Evolutionary conservation across 2,797 vertebrate species (phyloP).

Genomic region (Sphenodon punctatus): DNA sequence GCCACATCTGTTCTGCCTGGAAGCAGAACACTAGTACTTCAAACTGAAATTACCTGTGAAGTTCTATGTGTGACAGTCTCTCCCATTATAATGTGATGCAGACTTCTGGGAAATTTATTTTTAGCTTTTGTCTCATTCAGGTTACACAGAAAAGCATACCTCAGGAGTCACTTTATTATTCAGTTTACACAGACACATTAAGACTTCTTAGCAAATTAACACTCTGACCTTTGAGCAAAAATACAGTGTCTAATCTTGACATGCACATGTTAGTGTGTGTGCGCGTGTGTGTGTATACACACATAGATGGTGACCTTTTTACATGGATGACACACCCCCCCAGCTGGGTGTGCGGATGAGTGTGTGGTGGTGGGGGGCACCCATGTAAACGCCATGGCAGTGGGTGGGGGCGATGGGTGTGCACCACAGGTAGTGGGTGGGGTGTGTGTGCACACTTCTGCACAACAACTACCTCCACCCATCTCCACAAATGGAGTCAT

Average conservation of each 20-base stretch:
- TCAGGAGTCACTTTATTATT: background rate
- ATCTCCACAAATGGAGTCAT: too few species aligned
- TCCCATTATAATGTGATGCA: background rate
- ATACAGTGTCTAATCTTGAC: background rate
- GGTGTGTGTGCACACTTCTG: too few species aligned
- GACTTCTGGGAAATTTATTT: background rate
- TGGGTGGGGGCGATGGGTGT: too few species aligned
- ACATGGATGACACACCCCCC: background rate
- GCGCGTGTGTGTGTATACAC: too few species aligned
- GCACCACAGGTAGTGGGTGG: too few species aligned
- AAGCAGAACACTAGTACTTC: background rate
- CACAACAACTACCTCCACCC: too few species aligned
- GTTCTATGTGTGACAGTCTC: background rate
- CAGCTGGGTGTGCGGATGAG: too few species aligned
- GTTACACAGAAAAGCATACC: background rate
- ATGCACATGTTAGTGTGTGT: background rate
- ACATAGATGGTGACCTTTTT: too few species aligned
- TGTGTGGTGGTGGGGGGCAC: too few species aligned
- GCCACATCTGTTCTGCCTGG: background rate
- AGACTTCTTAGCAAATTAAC: background rate
- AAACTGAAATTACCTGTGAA: constrained; percentile 2
- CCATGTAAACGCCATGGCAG: too few species aligned
- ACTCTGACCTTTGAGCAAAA: background rate
- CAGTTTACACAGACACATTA: background rate
- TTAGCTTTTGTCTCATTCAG: background rate